Evolutionary conservation across 2,888 invertebrate genomes (phyloP).

Genomic region (Perizoma affinitatum): DNA sequence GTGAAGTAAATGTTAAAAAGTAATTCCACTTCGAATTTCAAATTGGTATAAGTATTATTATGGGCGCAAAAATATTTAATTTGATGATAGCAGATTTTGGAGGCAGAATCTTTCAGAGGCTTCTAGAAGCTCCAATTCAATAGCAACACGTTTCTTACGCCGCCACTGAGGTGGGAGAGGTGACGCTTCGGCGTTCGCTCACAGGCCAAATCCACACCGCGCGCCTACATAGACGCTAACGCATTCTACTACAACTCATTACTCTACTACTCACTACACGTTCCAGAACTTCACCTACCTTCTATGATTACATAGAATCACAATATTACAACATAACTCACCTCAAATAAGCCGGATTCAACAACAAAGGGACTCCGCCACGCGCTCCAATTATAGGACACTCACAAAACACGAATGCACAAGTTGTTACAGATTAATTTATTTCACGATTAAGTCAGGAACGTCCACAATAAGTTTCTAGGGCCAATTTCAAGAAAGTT

Average conservation of each 20-base stretch:
- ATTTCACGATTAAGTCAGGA: slow-evolving; percentile 67
- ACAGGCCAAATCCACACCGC: slow-evolving; percentile 61
- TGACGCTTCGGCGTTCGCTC: slow-evolving; percentile 74
- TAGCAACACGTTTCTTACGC: slow-evolving; percentile 66
- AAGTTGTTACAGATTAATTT: slow-evolving; percentile 63
- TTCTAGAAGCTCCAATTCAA: slow-evolving; percentile 67
- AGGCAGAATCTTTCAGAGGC: slow-evolving; percentile 38
- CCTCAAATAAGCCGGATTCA: slow-evolving; percentile 79
- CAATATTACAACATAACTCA: slow-evolving; percentile 62
- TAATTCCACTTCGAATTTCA: background rate
- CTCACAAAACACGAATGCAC: slow-evolving; percentile 82
- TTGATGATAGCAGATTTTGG: slow-evolving; percentile 7
- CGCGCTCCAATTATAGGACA: slow-evolving; percentile 83
- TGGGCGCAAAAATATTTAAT: slow-evolving; percentile 26
- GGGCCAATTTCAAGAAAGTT: slow-evolving; percentile 69
- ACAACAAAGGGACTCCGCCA: slow-evolving; percentile 84
- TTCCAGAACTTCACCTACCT: slow-evolving; percentile 39
- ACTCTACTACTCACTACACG: slow-evolving; percentile 18
- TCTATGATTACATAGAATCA: slow-evolving; percentile 43
- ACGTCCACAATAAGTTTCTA: slow-evolving; percentile 62
- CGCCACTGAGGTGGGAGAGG: slow-evolving; percentile 47
- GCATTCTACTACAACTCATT: slow-evolving; percentile 44
- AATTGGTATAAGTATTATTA: slow-evolving; percentile 3
- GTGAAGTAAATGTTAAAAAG: background rate
- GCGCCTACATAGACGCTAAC: slow-evolving; percentile 66